Base-by-base conservation (phyloP, 1,140 invertebrate species). In the Drosophila chauvacae region DNA sequence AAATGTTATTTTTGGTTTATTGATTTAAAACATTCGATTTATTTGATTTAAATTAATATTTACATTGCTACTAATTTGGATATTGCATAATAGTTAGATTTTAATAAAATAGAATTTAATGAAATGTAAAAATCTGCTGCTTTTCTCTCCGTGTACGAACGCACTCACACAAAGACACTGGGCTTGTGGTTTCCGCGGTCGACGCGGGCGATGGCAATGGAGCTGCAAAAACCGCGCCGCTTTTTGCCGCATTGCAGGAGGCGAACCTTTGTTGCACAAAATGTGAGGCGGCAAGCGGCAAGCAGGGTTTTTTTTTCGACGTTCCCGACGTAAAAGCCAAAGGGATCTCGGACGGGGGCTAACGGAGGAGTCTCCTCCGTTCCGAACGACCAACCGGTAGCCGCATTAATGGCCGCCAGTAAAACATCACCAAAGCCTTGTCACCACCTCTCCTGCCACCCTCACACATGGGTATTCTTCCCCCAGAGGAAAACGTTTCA, bases 201-300 rank as follows among this genome's bases (percentile, higher is more conserved):
- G 73, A 77, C 44, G 59, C 59, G 44, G 74, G 74, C 74, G 64
- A 68, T 55, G 78, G 77, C 58, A 76, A 69, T 63, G 76, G 59
- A 73, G 83, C 78, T 80, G 60, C 80, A 90, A 90, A 90, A 88
- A 82, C 81, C 73, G 86, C 83, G 70, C 83, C 86, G 85, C 85
- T 81, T 90, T 72, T 90, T 90, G 85, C 85, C 85, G 85, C 85
- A 90, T 90, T 90, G 85, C 85, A 90, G 85, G 66, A 80, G 62
- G 57, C 66, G 70, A 77, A 61, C 86, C 81, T 90, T 90, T 90
- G 85, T 90, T 81, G 85, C 85, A 74, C 71, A 64, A 63, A 68
- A 73, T 63, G 57, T 53, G 58, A 61, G 45, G 37, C 51, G 51
- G 30, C 18, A 16, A 23, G 28, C 50, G 28, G 26, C 20, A 18